Evolutionary conservation across 2,888 invertebrate genomes (phyloP).

Genomic region (Pristionchus japonicus): DNA sequence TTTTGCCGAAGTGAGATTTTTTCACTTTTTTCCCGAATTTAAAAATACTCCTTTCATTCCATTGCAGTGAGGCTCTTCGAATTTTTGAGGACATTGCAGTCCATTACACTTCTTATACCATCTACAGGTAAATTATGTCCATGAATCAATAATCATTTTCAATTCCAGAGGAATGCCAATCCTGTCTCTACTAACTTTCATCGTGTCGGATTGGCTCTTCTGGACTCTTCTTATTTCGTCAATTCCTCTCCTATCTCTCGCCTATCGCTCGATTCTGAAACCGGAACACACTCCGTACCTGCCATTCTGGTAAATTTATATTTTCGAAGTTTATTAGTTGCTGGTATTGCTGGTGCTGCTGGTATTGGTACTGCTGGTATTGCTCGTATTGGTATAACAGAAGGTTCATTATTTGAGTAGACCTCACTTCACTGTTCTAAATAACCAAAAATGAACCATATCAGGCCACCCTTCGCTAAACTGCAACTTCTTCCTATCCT

Average conservation of each 20-base stretch:
- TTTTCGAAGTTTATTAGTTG: too few relatives aligned
- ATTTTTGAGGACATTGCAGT: slow-evolving; percentile 37
- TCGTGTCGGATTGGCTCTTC: slow-evolving; percentile 36
- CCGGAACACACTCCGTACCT: slow-evolving; percentile 34
- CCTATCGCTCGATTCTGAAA: slow-evolving; percentile 23
- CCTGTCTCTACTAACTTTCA: slow-evolving; percentile 20
- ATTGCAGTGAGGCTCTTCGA: slow-evolving; percentile 30
- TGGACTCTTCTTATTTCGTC: slow-evolving; percentile 29
- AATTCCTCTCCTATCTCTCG: background rate
- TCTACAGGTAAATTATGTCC: background rate
- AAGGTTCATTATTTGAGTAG: too few relatives aligned
- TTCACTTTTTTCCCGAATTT: too few relatives aligned
- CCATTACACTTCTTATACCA: slow-evolving; percentile 35
- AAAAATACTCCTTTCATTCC: too few relatives aligned
- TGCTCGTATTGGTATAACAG: too few relatives aligned
- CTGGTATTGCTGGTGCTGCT: too few relatives aligned
- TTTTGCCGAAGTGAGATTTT: slow-evolving; percentile 36
- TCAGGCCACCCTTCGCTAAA: slow-evolving; percentile 13
- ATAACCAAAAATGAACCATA: too few relatives aligned
- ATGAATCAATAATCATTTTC: background rate
- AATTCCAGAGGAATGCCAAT: slow-evolving; percentile 10
- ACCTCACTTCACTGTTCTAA: background rate
- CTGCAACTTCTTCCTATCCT: background rate
- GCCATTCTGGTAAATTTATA: background rate
- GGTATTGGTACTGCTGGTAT: too few relatives aligned